Base-by-base conservation (phyloP, 1,140 invertebrate genomes). In the Dendrolimus punctatus region DNA sequence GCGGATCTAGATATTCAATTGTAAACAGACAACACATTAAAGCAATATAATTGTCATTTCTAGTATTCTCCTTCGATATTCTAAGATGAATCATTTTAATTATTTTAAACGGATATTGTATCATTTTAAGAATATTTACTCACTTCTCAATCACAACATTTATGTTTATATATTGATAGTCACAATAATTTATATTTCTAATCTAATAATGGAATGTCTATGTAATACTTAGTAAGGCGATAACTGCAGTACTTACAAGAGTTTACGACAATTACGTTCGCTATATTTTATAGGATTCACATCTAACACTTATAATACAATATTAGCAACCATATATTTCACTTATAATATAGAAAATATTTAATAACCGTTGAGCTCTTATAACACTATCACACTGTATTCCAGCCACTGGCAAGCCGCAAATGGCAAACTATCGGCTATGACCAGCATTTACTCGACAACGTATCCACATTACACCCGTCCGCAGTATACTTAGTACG, bases 341-440 rank as follows among this genome's bases (percentile, higher is more conserved):
- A 40, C 68, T 73, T 70, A 71, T 42, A 45, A 46, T 57, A 71
- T 71, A 50, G 8, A 50, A 50, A 41, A 59, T 46, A 51, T 56
- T 51, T 44, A 56, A 66, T 66, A 72, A 77, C 56, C 58, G 65
- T 80, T 81, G 78, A 81, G 76, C 73, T 80, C 66, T 64, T 69
- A 72, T 49, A 66, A 60, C 55, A 66, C 66, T 80, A 80, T 80
- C 74, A 78, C 73, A 77, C 70, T 64, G 57, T 64, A 62, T 65
- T 54, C 49, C 61, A 64, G 53, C 66, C 60, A 63, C 64, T 71
- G 73, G 73, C 75, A 76, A 78, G 67, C 68, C 62, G 51, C 67
- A 49, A 66, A 74, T 76, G 75, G 75, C 75, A 76, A 73, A 60
- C 55, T 50, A 62, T 68, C 64, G 69, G 66, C 66, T 63, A 55